These are phyloP conservation scores for Glossophaga mutica DNA, from an alignment of 2,797 vertebrate genomes.

Conservation along the genomic window DNA sequence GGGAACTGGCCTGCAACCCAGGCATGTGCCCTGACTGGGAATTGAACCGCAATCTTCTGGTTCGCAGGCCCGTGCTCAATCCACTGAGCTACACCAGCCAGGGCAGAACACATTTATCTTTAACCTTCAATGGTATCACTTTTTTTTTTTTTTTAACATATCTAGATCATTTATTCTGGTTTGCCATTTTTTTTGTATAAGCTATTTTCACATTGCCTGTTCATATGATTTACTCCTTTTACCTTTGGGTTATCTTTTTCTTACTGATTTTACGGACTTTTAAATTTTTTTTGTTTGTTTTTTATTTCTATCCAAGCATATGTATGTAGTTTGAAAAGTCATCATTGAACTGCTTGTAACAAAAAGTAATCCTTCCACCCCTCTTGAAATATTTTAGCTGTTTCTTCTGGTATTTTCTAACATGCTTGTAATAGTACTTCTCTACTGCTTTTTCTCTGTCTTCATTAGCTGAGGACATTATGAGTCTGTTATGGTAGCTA, in stretches of 20 bases:
- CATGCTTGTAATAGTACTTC: neutral
- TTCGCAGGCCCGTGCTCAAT: too few species aligned
- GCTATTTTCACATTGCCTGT: neutral
- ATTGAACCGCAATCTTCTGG: too few species aligned
- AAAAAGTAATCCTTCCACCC: neutral
- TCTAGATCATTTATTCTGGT: neutral
- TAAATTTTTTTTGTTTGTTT: neutral
- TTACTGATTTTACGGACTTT: neutral
- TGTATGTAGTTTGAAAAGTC: neutral
- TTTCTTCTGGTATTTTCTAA: neutral
- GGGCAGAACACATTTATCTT: neutral
- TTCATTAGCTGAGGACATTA: neutral
- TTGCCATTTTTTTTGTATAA: neutral
- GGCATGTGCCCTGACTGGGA: too few species aligned
- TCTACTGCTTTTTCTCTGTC: neutral
- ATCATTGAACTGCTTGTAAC: neutral
- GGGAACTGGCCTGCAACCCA: too few species aligned
- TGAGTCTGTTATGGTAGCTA: neutral
- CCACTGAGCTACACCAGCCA: too few species aligned
- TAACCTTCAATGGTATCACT: neutral
- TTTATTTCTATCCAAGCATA: neutral
- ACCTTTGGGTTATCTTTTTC: neutral
- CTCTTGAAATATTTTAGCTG: neutral
- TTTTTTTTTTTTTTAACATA: neutral
- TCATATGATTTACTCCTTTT: neutral